Base-by-base conservation (phyloP, 2,797 vertebrate species). In the Bovichtus variegatus region DNA sequence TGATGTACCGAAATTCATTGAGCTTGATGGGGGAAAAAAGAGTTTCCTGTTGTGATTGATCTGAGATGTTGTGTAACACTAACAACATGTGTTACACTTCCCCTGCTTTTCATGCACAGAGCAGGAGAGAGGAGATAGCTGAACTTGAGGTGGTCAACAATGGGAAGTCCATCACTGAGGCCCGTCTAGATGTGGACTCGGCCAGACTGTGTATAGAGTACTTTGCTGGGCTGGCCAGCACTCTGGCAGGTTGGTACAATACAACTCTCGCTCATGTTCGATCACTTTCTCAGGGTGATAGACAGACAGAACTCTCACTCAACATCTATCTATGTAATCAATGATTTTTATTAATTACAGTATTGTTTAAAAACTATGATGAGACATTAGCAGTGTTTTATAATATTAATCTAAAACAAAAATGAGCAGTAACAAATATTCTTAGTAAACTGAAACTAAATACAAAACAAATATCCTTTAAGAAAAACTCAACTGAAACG, bases 131-230 rank as follows among this genome's bases (percentile, higher is more conserved):
- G 72, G 92, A 94, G 47, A 94, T 96, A 10, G 95, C 94, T 9
- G 92, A 94, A 78, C 64, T 96, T 79, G 98, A 99, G 90, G 96
- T 96, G 41, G 92, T 98, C 89, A 97, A 98, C 90, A 99, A 98
- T 0, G 98, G 98, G 43, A 99, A 99, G 86, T 97, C 97, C 51
- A 94, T 99, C 89, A 96, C 96, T 3, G 98, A 99, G 89, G 97
- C 98, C 41, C 94, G 94, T 59, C 80, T 95, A 88, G 98, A 99
- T 57, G 92, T 99, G 0, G 97, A 98, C 66, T 89, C 94, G 51
- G 97, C 94, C 41, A 96, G 97, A 94, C 94, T 97, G 80, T 96
- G 95, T 86, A 91, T 99, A 67, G 97, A 99, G 84, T 99, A 98
- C 88, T 99, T 95, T 0, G 97, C 97, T 5, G 97, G 96, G 7